Conservation (phyloP, 2,113 vertebrate genomes). For the zebrafish (Danio rerio) region DNA sequence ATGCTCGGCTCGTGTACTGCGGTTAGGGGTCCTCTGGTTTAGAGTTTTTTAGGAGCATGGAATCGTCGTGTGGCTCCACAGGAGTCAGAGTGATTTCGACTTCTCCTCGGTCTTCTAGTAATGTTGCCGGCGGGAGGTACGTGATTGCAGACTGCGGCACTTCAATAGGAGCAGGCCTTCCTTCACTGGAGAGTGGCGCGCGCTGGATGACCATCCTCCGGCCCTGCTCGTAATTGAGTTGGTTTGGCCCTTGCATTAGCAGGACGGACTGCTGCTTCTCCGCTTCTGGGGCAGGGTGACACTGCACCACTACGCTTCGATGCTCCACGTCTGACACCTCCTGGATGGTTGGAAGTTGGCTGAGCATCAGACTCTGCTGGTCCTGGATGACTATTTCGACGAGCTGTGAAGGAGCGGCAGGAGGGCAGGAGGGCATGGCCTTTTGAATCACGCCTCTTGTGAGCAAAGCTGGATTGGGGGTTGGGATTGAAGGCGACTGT, state of each 20-base stretch:
- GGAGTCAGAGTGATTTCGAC: constrained; percentile 73
- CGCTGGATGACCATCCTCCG: constrained; percentile 77
- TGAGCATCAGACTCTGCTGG: constrained; percentile 59
- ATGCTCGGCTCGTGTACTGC: neutral
- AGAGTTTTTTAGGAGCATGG: neutral
- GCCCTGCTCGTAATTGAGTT: constrained; percentile 64
- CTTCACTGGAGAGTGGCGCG: constrained; percentile 63
- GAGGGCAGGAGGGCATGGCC: constrained; percentile 61
- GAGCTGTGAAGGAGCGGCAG: constrained; percentile 52
- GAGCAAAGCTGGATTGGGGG: constrained; percentile 57
- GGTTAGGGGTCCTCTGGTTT: constrained; percentile 6
- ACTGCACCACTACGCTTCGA: constrained; percentile 66
- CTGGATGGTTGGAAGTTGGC: constrained; percentile 54
- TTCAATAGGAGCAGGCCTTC: neutral
- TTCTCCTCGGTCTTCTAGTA: constrained; percentile 66
- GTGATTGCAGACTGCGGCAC: neutral
- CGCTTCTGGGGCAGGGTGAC: neutral
- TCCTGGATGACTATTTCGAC: constrained; percentile 74
- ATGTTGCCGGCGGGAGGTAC: constrained; percentile 45
- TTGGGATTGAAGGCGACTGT: constrained; percentile 23
- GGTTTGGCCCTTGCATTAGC: constrained; percentile 60
- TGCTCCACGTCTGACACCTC: constrained; percentile 55
- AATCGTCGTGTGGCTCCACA: constrained; percentile 52
- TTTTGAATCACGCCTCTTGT: constrained; percentile 77
- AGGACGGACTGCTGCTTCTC: constrained; percentile 58